Evolutionary conservation across 2,113 vertebrate genomes (phyloP).

Genomic region (Fregata magnificens): DNA sequence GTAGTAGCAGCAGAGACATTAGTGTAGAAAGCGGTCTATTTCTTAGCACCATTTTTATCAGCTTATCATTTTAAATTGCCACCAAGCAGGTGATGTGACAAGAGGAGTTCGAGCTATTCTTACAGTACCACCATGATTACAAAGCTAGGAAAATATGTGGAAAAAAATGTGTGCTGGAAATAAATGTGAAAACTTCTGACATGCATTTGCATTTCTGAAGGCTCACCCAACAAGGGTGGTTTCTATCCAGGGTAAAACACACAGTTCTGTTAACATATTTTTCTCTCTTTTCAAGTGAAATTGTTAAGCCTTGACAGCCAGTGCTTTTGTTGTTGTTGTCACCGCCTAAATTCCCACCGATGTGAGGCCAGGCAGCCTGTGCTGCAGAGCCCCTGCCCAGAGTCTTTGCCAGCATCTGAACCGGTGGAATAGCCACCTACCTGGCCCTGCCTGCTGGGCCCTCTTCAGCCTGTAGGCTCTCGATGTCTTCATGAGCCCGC

Average conservation of each 20-base stretch:
- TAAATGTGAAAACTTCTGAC: neutral
- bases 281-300: neutral
- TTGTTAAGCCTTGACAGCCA: neutral
- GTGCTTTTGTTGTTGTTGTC: neutral
- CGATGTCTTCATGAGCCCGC: accelerated
- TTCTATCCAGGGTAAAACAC: neutral
- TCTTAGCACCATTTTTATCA: neutral
- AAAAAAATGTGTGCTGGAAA: neutral
- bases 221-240: neutral
- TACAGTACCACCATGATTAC: neutral
- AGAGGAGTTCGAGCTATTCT: neutral
- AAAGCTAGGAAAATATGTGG: neutral
- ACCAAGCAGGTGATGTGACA: neutral
- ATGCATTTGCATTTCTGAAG: constrained; percentile 6
- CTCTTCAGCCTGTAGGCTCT: neutral
- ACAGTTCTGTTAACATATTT: neutral
- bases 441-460: neutral
- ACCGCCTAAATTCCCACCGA: neutral
- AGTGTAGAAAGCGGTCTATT: neutral
- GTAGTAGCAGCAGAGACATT: neutral
- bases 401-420: neutral
- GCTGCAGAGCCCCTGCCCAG: neutral
- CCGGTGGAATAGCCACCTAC: accelerated
- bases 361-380: neutral
- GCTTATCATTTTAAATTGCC: neutral